These are phyloP conservation scores for Bellardia bayeri DNA, from an alignment of 2,888 invertebrate species.

Conservation along the genomic window DNA sequence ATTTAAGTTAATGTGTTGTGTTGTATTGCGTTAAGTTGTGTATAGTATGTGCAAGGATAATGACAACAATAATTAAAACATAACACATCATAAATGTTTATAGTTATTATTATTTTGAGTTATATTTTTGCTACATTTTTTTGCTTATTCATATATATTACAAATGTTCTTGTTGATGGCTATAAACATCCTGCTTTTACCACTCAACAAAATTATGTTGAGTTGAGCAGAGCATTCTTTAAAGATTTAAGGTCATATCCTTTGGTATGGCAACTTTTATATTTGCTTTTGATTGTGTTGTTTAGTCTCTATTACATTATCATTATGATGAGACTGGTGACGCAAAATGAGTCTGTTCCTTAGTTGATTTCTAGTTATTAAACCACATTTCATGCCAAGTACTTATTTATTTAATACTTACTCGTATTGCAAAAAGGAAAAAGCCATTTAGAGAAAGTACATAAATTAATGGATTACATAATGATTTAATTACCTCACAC, in stretches of 20 bases:
- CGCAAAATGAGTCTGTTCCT: neutral
- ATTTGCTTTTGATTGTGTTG: neutral
- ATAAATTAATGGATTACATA: constrained; percentile 28
- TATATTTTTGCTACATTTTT: neutral
- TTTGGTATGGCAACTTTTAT: constrained; percentile 9
- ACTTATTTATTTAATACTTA: constrained; percentile 5
- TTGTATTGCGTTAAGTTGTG: neutral
- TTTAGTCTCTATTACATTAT: constrained; percentile 38
- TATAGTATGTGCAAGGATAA: constrained; percentile 37
- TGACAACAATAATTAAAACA: constrained; percentile 67
- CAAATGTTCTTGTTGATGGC: neutral
- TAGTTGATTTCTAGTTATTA: neutral
- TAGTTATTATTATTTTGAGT: constrained; percentile 27
- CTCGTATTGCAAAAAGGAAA: neutral
- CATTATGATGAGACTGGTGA: constrained; percentile 31
- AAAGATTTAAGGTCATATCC: constrained; percentile 3
- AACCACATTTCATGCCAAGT: neutral
- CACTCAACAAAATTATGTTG: constrained; percentile 10
- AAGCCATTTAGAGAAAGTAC: constrained; percentile 1
- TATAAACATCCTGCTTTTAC: neutral
- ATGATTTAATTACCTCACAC: constrained; percentile 36
- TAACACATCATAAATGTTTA: constrained; percentile 67
- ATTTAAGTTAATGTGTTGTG: constrained; percentile 20
- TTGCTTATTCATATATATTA: neutral
- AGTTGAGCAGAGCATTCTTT: neutral